Evolutionary conservation across 2,888 invertebrate genomes (phyloP).

Genomic region (Temnothorax rugatulus): DNA sequence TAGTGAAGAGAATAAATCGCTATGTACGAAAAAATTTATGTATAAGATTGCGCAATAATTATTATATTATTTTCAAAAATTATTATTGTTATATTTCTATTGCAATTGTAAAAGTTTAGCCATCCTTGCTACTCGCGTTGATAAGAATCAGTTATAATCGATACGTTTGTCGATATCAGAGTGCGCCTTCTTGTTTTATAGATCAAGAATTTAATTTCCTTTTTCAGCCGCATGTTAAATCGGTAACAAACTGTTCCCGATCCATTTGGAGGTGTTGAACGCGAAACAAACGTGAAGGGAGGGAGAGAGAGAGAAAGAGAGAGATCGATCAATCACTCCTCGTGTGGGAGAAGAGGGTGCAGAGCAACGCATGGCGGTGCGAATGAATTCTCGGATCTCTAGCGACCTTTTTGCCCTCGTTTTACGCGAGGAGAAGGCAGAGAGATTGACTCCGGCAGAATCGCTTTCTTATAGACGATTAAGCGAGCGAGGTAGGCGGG

Average conservation of each 20-base stretch:
- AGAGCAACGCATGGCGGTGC: background rate
- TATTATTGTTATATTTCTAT: background rate
- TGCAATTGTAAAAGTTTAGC: background rate
- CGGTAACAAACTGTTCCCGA: constrained; percentile 32
- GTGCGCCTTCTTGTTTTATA: background rate
- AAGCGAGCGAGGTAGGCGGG: constrained; percentile 57
- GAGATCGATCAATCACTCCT: constrained; percentile 24
- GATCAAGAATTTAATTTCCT: constrained; percentile 38
- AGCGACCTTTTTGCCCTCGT: constrained; percentile 5
- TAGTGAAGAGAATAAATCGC: background rate
- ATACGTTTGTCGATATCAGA: constrained; percentile 6
- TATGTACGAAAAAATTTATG: background rate
- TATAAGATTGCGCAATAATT: background rate
- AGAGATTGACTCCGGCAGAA: constrained; percentile 55
- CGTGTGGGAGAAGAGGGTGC: background rate
- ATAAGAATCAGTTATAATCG: constrained; percentile 28
- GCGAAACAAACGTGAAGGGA: background rate
- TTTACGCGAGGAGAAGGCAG: background rate
- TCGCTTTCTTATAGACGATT: constrained; percentile 69
- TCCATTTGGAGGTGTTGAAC: constrained; percentile 12
- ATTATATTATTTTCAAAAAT: constrained; percentile 1
- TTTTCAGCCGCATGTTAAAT: constrained; percentile 19
- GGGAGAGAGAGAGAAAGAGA: background rate
- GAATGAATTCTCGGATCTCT: constrained; percentile 40
- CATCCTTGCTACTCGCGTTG: background rate